These are phyloP conservation scores for Chesias legatella DNA, from an alignment of 2,888 invertebrate genomes.

Conservation along the genomic window DNA sequence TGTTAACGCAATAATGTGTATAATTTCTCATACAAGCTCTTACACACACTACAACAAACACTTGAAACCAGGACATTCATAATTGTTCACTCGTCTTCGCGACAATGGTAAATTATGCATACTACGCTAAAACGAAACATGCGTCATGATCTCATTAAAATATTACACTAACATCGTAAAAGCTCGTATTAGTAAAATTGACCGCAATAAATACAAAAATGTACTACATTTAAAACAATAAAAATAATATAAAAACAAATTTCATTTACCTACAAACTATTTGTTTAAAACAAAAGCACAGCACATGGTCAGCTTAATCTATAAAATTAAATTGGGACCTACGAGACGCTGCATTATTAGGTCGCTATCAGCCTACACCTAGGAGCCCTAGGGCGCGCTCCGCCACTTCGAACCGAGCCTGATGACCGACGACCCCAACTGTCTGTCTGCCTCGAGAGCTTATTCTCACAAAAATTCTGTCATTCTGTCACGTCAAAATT, in stretches of 20 bases:
- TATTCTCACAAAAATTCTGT: not conserved
- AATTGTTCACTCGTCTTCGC: too few species aligned
- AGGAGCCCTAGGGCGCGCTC: constrained; percentile 68
- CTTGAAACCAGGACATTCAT: too few species aligned
- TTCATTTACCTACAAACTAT: constrained; percentile 73
- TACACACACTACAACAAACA: too few species aligned
- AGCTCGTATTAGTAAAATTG: constrained; percentile 66
- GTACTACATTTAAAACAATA: constrained; percentile 55
- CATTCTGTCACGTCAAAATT: not conserved
- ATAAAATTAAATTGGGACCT: constrained; percentile 71
- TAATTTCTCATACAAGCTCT: too few species aligned
- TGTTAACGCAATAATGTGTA: too few species aligned
- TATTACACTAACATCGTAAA: constrained; percentile 57
- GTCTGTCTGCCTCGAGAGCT: not conserved
- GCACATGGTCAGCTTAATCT: constrained; percentile 78
- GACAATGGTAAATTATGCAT: constrained; percentile 4
- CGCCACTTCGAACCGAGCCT: constrained; percentile 41
- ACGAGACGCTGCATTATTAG: constrained; percentile 57
- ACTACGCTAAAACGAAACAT: constrained; percentile 58
- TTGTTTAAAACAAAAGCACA: constrained; percentile 79
- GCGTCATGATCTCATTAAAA: constrained; percentile 50
- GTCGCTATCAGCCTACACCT: constrained; percentile 66
- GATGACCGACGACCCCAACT: constrained; percentile 21
- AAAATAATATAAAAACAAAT: constrained; percentile 61
- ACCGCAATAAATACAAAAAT: constrained; percentile 73